Percentiles rank a stretch among this genome's conserved stretches.
These are phyloP conservation scores for Noctuana brunneofusca DNA, from an alignment of 2,888 invertebrate species.

Conservation along the genomic window DNA sequence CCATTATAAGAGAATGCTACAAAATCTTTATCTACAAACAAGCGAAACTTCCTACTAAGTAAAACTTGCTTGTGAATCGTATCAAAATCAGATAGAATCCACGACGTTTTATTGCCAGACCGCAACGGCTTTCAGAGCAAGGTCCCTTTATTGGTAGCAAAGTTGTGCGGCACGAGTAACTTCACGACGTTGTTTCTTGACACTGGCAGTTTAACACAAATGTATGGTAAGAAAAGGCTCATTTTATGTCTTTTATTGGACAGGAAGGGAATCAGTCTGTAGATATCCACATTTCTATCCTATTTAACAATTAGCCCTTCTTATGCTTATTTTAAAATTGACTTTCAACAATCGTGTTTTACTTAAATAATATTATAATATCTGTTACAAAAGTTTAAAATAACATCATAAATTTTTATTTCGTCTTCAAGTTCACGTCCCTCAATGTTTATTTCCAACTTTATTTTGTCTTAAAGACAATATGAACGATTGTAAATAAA, in stretches of 20 bases:
- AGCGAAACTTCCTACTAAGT: constrained; percentile 4
- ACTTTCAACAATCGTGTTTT: too few relatives aligned
- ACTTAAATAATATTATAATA: too few relatives aligned
- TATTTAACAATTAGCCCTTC: too few relatives aligned
- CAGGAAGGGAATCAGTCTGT: too few relatives aligned
- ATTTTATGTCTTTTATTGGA: neutral
- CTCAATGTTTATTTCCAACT: too few relatives aligned
- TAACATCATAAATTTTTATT: too few relatives aligned
- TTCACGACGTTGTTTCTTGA: constrained; percentile 19
- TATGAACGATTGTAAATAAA: too few relatives aligned
- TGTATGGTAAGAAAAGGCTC: neutral
- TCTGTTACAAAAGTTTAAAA: too few relatives aligned
- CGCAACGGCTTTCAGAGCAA: constrained; percentile 24
- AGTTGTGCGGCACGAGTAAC: constrained; percentile 23
- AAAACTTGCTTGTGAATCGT: constrained; percentile 19
- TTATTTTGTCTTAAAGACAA: too few relatives aligned
- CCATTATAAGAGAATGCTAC: neutral
- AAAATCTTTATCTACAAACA: constrained; percentile 8
- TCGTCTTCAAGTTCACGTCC: too few relatives aligned
- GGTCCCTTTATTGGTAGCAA: constrained; percentile 31
- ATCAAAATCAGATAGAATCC: constrained; percentile 12
- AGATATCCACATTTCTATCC: too few relatives aligned
- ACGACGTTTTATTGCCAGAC: constrained; percentile 29
- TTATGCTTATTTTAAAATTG: too few relatives aligned
- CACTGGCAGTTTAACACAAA: constrained; percentile 12